These are phyloP conservation scores for Helostoma temminkii DNA, from an alignment of 2,797 vertebrate genomes.

Conservation along the genomic window DNA sequence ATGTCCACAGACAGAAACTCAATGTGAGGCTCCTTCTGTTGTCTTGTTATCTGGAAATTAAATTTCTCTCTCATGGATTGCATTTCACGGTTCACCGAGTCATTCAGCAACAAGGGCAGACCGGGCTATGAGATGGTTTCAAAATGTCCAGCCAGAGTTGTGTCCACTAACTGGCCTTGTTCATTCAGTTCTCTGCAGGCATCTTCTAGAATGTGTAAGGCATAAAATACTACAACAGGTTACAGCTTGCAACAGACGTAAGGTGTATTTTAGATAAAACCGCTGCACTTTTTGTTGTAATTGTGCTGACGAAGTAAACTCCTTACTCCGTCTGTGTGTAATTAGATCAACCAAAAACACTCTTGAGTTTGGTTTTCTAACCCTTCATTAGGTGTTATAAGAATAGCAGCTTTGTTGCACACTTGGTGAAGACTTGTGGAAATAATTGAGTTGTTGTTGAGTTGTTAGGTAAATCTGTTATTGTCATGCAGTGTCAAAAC, in stretches of 20 bases:
- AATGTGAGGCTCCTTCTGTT: constrained; percentile 72
- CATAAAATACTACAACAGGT: constrained; percentile 11
- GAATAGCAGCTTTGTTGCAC: constrained; percentile 22
- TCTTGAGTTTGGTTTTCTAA: constrained; percentile 10
- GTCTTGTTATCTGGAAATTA: constrained; percentile 80
- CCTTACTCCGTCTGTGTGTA: constrained; percentile 2
- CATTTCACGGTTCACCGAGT: constrained; percentile 78
- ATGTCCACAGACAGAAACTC: constrained; percentile 73
- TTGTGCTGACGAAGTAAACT: neutral
- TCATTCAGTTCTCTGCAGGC: neutral
- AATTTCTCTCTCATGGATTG: constrained; percentile 74
- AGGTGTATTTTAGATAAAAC: constrained; percentile 5
- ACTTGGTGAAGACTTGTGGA: constrained; percentile 18
- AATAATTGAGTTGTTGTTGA: neutral
- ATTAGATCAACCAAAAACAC: constrained; percentile 10
- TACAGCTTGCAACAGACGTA: neutral
- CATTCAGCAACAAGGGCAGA: constrained; percentile 62
- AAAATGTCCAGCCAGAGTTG: constrained; percentile 44
- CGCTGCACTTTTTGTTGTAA: neutral
- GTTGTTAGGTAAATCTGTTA: constrained; percentile 12
- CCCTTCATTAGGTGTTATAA: constrained; percentile 24
- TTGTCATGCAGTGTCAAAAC: constrained; percentile 25
- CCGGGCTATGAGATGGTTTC: constrained; percentile 53
- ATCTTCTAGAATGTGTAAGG: neutral
- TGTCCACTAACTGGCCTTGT: constrained; percentile 37